Percentiles rank a stretch among this genome's conserved stretches.
phyloP scores from a whole-genome alignment of 1,140 invertebrate genomes.

The Chrysomallon squamiferum region DNA sequence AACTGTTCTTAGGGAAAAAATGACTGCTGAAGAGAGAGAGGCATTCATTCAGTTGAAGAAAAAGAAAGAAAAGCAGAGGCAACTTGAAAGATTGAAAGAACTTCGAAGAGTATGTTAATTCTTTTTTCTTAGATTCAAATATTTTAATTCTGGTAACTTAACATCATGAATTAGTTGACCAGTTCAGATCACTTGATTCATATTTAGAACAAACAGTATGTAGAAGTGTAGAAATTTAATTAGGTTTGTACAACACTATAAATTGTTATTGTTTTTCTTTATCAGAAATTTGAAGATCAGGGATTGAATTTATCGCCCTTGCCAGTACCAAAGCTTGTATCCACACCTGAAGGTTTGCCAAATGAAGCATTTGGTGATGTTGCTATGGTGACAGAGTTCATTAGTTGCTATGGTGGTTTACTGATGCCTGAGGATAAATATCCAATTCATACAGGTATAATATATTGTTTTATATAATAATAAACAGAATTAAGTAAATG shows the following conservation, averaged over 20 bases:
- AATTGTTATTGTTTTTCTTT: no score
- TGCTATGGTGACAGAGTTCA: conserved; percentile 61
- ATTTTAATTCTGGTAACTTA: no score
- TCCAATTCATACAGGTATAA: conserved; percentile 50
- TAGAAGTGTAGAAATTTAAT: no score
- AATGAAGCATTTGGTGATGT: conserved; percentile 62
- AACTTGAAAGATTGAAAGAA: conserved; percentile 23
- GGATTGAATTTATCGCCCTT: conserved; percentile 50
- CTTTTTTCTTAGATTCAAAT: no score
- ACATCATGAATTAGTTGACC: no score
- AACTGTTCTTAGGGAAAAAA: conserved; percentile 53
- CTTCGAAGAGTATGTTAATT: conserved; percentile 1
- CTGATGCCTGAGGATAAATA: conserved; percentile 60
- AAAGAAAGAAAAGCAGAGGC: conserved; percentile 29
- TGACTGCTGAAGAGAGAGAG: conserved; percentile 52
- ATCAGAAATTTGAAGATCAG: conserved; percentile 53
- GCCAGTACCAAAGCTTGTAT: conserved; percentile 53
- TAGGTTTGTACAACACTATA: no score
- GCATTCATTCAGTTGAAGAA: conserved; percentile 46
- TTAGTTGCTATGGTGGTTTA: conserved; percentile 55
- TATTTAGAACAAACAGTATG: no score
- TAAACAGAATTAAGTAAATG: no score
- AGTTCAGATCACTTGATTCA: no score
- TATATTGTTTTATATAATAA: no score
- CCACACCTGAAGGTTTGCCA: conserved; percentile 57